A percentile compares a stretch with the other conserved stretches of the same genome.
phyloP scores from a whole-genome alignment of 2,113 vertebrate species.

The Elanoides forficatus region DNA sequence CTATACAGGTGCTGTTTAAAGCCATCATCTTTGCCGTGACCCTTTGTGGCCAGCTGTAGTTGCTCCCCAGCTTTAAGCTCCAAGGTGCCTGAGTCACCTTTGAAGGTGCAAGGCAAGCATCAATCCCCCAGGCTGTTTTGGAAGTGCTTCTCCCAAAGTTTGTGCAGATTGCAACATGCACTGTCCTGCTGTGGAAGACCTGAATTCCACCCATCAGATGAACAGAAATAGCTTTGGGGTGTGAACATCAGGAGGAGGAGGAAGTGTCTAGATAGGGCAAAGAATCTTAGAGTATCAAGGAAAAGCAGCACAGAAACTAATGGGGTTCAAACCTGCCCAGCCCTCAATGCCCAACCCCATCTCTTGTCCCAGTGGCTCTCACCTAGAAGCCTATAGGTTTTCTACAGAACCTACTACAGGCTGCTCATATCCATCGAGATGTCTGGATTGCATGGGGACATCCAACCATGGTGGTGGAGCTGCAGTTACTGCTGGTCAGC shows the following conservation, averaged over 20 bases:
- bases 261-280: neutral
- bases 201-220: neutral
- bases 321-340: neutral
- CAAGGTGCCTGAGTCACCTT: neutral
- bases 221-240: neutral
- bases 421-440: neutral
- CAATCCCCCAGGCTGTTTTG: neutral
- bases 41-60: neutral
- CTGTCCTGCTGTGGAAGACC: neutral
- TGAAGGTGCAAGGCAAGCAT: neutral
- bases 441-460: neutral
- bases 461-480: neutral
- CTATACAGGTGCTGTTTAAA: neutral
- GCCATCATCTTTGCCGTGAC: fast-evolving
- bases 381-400: neutral
- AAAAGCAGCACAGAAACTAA: neutral
- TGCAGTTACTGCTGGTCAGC: neutral
- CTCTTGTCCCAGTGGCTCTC: neutral
- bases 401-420: neutral
- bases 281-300: neutral
- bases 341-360: neutral
- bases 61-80: neutral
- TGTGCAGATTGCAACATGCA: neutral
- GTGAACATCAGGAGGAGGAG: neutral
- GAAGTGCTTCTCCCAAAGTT: neutral